Percentiles rank a stretch among this genome's conserved stretches.
These are phyloP conservation scores for Portunus trituberculatus DNA, from an alignment of 1,140 invertebrate genomes.

Conservation along the genomic window DNA sequence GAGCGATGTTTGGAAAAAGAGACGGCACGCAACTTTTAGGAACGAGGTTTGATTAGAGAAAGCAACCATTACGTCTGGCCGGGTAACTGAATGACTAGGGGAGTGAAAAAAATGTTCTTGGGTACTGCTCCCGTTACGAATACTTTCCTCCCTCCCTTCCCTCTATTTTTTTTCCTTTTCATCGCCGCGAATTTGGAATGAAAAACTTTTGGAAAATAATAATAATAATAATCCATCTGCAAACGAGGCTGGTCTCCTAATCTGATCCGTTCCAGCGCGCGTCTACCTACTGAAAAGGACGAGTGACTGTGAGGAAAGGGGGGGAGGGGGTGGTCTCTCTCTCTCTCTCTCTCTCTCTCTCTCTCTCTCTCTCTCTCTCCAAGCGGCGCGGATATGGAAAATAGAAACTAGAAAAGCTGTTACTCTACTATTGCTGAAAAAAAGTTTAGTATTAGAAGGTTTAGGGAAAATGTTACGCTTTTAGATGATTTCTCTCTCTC, in stretches of 20 bases:
- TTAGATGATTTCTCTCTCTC: too few species aligned
- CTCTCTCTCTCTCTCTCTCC: too few species aligned
- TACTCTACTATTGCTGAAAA: too few species aligned
- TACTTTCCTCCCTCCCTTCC: background rate
- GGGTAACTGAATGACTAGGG: background rate
- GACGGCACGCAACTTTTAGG: background rate
- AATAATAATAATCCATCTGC: slow-evolving; percentile 4
- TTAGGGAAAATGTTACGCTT: too few species aligned
- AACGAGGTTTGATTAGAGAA: slow-evolving; percentile 50
- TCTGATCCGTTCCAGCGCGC: background rate
- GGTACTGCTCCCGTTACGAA: background rate
- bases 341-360: background rate
- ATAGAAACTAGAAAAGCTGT: too few species aligned
- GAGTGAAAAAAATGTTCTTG: background rate
- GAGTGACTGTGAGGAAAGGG: background rate
- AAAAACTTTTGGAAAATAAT: background rate
- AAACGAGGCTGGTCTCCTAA: background rate
- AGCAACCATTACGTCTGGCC: slow-evolving; percentile 27
- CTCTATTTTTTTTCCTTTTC: background rate
- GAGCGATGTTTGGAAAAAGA: background rate
- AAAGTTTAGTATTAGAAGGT: too few species aligned
- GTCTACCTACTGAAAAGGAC: background rate
- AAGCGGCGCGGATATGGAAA: too few species aligned
- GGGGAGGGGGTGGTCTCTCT: too few species aligned
- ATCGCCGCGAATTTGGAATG: background rate